Conservation (phyloP, 2,113 vertebrate species). For the Microcebus griseorufus region DNA sequence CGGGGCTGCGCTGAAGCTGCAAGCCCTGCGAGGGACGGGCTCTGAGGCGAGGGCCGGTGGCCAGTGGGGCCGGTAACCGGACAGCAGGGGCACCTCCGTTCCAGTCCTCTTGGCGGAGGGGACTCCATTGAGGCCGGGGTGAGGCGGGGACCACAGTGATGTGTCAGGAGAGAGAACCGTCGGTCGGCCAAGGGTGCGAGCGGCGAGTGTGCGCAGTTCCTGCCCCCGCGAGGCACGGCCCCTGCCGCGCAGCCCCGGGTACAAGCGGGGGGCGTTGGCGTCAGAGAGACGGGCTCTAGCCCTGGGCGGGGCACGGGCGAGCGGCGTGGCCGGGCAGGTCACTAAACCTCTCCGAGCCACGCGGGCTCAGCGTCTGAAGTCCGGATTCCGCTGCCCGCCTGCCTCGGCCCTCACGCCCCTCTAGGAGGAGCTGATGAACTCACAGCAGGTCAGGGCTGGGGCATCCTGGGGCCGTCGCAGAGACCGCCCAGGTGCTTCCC, state of each 20-base stretch:
- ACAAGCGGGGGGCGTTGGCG: background rate
- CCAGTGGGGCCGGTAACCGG: background rate
- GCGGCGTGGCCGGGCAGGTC: background rate
- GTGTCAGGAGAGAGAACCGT: background rate
- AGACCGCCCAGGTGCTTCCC: background rate
- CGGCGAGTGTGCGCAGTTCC: background rate
- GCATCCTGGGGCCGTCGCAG: accelerated
- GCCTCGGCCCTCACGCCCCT: no score
- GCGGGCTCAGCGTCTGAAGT: background rate
- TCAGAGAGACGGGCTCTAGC: background rate
- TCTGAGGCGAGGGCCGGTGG: background rate
- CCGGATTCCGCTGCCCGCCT: background rate
- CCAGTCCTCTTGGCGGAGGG: background rate
- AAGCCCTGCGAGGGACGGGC: accelerated
- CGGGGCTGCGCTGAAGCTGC: no score
- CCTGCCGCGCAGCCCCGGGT: no score
- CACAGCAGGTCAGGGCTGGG: background rate
- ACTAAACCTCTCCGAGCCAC: background rate
- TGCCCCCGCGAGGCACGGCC: background rate
- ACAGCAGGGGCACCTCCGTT: background rate
- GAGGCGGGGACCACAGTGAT: background rate
- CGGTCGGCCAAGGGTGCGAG: background rate
- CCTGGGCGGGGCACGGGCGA: accelerated
- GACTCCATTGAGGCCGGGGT: background rate
- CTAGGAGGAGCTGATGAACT: background rate